These are phyloP conservation scores for Dastarcus helophoroides DNA, from an alignment of 2,888 invertebrate species.

Conservation along the genomic window DNA sequence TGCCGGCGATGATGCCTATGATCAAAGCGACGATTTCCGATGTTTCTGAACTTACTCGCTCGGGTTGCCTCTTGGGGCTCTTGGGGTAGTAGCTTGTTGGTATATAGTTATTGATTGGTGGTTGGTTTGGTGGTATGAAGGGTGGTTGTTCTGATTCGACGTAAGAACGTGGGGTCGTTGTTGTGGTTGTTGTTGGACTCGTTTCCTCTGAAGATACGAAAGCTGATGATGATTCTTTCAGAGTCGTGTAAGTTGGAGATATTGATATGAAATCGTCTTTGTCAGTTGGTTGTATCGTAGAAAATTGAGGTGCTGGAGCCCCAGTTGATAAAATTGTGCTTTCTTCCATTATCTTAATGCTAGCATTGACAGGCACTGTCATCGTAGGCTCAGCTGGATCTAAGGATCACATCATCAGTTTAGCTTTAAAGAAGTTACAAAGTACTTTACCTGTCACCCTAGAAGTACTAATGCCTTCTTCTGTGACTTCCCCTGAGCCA, in stretches of 20 bases:
- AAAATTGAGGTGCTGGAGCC: background rate
- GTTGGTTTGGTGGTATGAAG: slow-evolving; percentile 26
- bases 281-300: slow-evolving; percentile 4
- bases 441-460: slow-evolving; percentile 38
- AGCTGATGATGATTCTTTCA: slow-evolving; percentile 4
- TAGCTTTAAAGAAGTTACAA: background rate
- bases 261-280: slow-evolving; percentile 8
- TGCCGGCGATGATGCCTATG: slow-evolving; percentile 82
- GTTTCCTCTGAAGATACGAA: slow-evolving; percentile 12
- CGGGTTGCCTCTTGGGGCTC: slow-evolving; percentile 32
- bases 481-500: slow-evolving; percentile 58
- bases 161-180: slow-evolving; percentile 16
- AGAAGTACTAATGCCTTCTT: slow-evolving; percentile 47
- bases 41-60: slow-evolving; percentile 53
- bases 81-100: slow-evolving; percentile 28
- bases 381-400: slow-evolving; percentile 19
- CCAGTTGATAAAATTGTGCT: background rate
- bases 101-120: slow-evolving; percentile 31
- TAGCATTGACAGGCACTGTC: slow-evolving; percentile 16
- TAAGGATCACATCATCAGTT: slow-evolving; percentile 10
- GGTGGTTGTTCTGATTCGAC: slow-evolving; percentile 35
- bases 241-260: slow-evolving; percentile 6
- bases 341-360: background rate
- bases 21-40: slow-evolving; percentile 67
- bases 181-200: slow-evolving; percentile 14